These are phyloP conservation scores for Prochilodus magdalenae DNA, from an alignment of 2,113 vertebrate genomes.

Conservation along the genomic window DNA sequence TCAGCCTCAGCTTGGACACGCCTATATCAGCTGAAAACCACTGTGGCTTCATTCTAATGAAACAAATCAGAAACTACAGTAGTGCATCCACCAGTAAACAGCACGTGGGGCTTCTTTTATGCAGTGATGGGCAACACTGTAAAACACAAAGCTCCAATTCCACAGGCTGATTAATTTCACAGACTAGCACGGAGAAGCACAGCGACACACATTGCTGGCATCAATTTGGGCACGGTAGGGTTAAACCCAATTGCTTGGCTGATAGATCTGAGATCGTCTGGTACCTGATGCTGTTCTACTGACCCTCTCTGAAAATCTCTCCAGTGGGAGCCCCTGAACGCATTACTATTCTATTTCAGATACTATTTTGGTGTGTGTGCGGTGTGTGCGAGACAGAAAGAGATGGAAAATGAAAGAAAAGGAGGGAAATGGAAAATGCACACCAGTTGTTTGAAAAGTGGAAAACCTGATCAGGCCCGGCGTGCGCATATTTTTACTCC, in stretches of 20 bases:
- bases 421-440: not conserved
- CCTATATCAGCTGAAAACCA: too few species aligned
- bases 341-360: constrained; percentile 56
- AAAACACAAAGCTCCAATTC: not conserved
- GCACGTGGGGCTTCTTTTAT: not conserved
- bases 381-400: not conserved
- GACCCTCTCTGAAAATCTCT: constrained; percentile 53
- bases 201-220: not conserved
- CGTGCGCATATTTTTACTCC: constrained; percentile 41
- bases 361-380: constrained; percentile 39
- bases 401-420: constrained; percentile 4
- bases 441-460: constrained; percentile 18
- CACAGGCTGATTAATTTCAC: not conserved
- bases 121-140: not conserved
- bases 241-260: constrained; percentile 55
- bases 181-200: not conserved
- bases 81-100: not conserved
- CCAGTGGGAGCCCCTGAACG: constrained; percentile 44
- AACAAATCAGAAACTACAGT: not conserved
- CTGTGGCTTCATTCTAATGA: too few species aligned
- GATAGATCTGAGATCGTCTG: constrained; percentile 56
- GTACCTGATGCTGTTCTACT: constrained; percentile 21
- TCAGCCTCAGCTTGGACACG: too few species aligned
- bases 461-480: constrained; percentile 23
- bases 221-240: not conserved